Conservation (phyloP, 2,888 invertebrate genomes). For the Chrysolina haemoptera region DNA sequence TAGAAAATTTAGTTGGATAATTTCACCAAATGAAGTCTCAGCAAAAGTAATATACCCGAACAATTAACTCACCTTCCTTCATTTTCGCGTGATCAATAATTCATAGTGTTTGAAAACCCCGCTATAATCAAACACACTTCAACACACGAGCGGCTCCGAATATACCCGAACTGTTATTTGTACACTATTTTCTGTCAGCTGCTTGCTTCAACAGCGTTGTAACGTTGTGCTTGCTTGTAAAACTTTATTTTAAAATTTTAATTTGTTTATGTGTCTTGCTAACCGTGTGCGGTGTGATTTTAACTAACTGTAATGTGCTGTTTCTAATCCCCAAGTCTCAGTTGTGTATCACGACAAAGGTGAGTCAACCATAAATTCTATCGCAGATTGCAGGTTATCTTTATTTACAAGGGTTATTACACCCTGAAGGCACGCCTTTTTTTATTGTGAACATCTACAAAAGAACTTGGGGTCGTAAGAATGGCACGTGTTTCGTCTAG, state of each 20-base stretch:
- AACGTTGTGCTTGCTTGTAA: constrained; percentile 70
- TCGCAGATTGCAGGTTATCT: constrained; percentile 40
- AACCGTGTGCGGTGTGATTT: constrained; percentile 66
- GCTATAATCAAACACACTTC: constrained; percentile 52
- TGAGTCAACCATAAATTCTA: constrained; percentile 47
- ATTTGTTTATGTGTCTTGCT: constrained; percentile 70
- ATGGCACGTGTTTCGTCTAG: constrained; percentile 37
- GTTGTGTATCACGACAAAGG: constrained; percentile 56
- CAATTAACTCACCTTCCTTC: constrained; percentile 56
- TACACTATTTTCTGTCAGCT: constrained; percentile 74
- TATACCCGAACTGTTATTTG: constrained; percentile 62
- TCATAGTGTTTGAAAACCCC: constrained; percentile 66
- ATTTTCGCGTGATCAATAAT: constrained; percentile 65
- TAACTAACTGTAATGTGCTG: constrained; percentile 57
- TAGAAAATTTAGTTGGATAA: constrained; percentile 38
- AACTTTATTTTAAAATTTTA: constrained; percentile 68
- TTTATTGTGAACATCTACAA: constrained; percentile 37
- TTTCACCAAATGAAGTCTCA: constrained; percentile 52
- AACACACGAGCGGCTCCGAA: constrained; percentile 46
- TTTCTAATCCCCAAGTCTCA: constrained; percentile 56
- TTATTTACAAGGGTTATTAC: constrained; percentile 40
- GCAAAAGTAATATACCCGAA: constrained; percentile 57
- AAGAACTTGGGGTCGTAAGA: constrained; percentile 27
- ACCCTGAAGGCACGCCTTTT: constrained; percentile 62
- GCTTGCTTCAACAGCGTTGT: constrained; percentile 80